Base-by-base conservation (phyloP, 2,797 vertebrate species). In the Xerus rutilus region DNA sequence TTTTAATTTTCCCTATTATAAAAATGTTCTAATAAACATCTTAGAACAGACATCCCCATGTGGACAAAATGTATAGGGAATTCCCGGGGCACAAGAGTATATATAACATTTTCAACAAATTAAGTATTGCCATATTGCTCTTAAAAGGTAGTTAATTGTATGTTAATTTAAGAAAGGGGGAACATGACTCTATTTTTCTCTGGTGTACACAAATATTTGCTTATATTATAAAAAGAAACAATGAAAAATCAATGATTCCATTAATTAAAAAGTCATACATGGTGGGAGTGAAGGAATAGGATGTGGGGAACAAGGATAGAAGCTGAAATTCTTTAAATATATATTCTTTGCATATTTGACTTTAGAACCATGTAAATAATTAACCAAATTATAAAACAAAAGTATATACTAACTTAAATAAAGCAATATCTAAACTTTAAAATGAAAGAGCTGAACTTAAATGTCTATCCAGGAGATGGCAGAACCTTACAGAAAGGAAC, bases 301-400 rank as follows among this genome's bases (percentile, higher is more conserved):
- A 87, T 91, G 30, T 5, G 59, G 20, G 43, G 20, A 35, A 65
- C 20, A 82, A 14, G 32, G 17, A 86, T 43, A 47, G 54, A 70
- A 77, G 18, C 11, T 32, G 91, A 78, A 81, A 30, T 57, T 73
- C 21, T 47, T 79, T 28, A 54, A 89, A 79, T 49, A 65, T 65
- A 54, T 86, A 18, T 52, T 70, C 28, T 43, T 78, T 83, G n/a
- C 85, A 72, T 91, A 90, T 52, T 57, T 73, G 69, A 43, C 17
- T 91, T 86, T 59, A 30, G 35, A 90, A 28, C 47, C 79, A 95
- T 39, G 32, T 32, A 30, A 74, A 86, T 39, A 78, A 86, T 79
- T 74, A n/a, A 59, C 18, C 25, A 86, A 32, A 86, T 35, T 52
- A 25, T 25, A 85, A 85, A 85, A 69, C 45, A 82, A 59, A 82